Conservation (phyloP, 2,888 invertebrate species). For the Andrena minutula region DNA sequence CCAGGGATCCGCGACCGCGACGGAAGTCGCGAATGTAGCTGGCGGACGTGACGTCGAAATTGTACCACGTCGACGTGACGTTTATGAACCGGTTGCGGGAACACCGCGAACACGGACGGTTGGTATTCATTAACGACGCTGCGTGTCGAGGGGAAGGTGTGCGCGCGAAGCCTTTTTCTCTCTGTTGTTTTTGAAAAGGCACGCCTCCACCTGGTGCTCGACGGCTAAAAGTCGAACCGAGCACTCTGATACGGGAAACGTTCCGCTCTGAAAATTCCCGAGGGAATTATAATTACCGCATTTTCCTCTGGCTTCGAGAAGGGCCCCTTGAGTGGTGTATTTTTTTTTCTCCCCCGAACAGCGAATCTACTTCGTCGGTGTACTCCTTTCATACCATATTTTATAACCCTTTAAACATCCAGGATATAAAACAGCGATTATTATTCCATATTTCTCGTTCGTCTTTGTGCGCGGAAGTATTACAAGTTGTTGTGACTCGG, state of each 20-base stretch:
- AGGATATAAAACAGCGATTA: neutral
- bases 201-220: constrained; percentile 7
- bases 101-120: constrained; percentile 30
- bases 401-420: neutral
- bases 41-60: constrained; percentile 38
- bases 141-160: constrained; percentile 25
- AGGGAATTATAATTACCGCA: constrained; percentile 33
- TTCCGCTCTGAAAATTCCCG: constrained; percentile 22
- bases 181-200: constrained; percentile 13
- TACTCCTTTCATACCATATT: neutral
- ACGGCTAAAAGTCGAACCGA: constrained; percentile 13
- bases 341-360: neutral
- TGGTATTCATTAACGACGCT: constrained; percentile 47
- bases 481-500: too few species aligned
- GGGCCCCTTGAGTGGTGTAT: neutral
- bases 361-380: neutral
- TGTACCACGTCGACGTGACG: constrained; percentile 44
- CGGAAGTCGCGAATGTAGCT: constrained; percentile 16
- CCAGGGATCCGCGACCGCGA: constrained; percentile 6
- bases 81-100: constrained; percentile 52
- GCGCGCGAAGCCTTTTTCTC: constrained; percentile 19
- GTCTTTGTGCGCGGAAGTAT: too few species aligned
- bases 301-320: constrained; percentile 1
- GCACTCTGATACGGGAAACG: constrained; percentile 27
- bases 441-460: neutral